Conservation (phyloP, 2,113 vertebrate genomes). For the Herpailurus yagouaroundi region DNA sequence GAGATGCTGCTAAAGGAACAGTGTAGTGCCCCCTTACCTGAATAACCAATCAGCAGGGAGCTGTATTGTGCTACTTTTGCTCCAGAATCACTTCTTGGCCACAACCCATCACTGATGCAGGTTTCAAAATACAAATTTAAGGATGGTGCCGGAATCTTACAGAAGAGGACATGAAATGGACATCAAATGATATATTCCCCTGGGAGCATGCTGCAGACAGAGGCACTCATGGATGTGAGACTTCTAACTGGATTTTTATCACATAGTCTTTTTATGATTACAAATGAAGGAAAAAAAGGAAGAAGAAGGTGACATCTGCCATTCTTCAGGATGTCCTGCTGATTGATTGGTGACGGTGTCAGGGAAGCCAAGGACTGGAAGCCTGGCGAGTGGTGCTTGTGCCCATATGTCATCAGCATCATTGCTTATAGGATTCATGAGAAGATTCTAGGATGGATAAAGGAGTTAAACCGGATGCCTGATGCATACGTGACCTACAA, state of each 20-base stretch:
- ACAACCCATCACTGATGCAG: background rate
- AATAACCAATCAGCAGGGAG: conserved; percentile 56
- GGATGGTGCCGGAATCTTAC: background rate
- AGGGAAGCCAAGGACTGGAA: background rate
- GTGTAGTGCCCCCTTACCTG: conserved; percentile 76
- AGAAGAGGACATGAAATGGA: background rate
- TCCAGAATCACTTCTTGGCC: conserved; percentile 23
- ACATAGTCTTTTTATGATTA: background rate
- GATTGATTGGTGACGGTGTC: background rate
- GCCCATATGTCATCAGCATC: background rate
- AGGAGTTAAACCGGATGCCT: background rate
- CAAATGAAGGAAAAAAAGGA: conserved; percentile 27
- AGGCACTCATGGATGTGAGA: background rate
- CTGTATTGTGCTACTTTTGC: background rate
- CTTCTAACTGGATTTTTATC: conserved; percentile 17
- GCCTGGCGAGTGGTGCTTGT: background rate
- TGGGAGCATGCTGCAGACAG: background rate
- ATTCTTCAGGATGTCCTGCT: background rate
- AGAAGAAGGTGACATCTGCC: background rate
- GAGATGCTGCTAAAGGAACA: conserved; percentile 85
- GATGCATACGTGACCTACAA: background rate
- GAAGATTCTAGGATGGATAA: background rate
- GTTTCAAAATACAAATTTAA: conserved; percentile 3
- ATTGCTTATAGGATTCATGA: background rate
- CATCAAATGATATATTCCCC: background rate